phyloP scores from a whole-genome alignment of 1,140 invertebrate genomes.

The Chrysomallon squamiferum region DNA sequence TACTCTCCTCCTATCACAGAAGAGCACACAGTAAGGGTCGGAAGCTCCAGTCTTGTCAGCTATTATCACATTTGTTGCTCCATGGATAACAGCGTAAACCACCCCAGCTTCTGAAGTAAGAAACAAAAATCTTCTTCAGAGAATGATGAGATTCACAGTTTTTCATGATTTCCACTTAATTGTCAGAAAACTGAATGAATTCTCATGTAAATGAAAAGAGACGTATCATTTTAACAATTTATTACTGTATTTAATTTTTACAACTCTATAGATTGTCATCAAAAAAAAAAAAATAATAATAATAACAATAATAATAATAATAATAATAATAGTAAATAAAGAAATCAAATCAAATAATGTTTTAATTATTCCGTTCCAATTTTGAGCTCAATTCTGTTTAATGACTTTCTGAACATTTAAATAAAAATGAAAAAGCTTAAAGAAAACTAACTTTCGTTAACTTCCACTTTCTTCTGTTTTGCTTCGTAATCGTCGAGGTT shows the following conservation, averaged over 20 bases:
- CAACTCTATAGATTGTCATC: too few species aligned
- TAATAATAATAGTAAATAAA: too few species aligned
- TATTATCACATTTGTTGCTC: constrained; percentile 64
- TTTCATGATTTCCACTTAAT: not conserved
- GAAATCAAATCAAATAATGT: too few species aligned
- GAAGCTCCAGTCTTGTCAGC: constrained; percentile 63
- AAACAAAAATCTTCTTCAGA: constrained; percentile 15
- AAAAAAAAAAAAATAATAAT: too few species aligned
- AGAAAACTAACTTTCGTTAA: constrained; percentile 13
- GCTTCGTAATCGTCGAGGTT: constrained; percentile 48
- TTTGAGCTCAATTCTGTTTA: too few species aligned
- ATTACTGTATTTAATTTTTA: too few species aligned
- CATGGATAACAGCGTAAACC: constrained; percentile 67
- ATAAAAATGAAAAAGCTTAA: too few species aligned
- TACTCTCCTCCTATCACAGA: constrained; percentile 68
- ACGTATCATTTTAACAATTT: too few species aligned
- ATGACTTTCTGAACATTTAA: too few species aligned
- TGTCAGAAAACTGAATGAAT: not conserved
- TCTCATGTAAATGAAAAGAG: not conserved
- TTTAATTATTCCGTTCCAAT: too few species aligned
- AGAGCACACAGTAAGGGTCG: constrained; percentile 69
- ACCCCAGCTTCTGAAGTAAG: constrained; percentile 63
- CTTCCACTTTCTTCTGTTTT: constrained; percentile 4
- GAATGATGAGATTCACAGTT: constrained; percentile 19
- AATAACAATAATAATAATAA: too few species aligned